Evolutionary conservation across 2,888 invertebrate species (phyloP).

Genomic region (Synergus japonicus): DNA sequence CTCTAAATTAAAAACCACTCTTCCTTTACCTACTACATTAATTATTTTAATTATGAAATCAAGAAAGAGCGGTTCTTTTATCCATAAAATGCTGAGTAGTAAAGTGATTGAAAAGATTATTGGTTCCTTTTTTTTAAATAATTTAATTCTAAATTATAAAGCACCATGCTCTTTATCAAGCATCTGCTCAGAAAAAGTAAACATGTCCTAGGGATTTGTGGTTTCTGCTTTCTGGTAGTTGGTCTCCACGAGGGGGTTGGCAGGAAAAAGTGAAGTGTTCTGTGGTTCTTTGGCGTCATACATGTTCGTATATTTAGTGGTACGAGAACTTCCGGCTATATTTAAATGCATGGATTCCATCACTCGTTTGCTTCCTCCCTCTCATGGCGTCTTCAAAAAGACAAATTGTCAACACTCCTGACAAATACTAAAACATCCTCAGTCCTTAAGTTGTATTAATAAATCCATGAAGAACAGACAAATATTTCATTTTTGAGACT

Average conservation of each 20-base stretch:
- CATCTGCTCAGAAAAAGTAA: constrained; percentile 50
- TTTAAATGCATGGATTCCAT: constrained; percentile 41
- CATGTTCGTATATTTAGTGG: not conserved
- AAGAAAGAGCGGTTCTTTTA: too few species aligned
- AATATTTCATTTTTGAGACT: not conserved
- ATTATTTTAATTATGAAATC: too few species aligned
- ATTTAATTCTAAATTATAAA: not conserved
- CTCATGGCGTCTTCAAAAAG: not conserved
- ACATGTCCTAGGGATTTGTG: constrained; percentile 41
- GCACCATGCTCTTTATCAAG: constrained; percentile 38
- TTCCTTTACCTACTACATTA: not conserved
- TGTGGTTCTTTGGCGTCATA: constrained; percentile 12
- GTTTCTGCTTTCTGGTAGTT: constrained; percentile 46
- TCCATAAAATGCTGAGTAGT: too few species aligned
- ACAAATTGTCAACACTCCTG: not conserved
- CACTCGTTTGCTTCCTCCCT: not conserved
- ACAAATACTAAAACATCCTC: not conserved
- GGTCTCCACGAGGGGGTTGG: constrained; percentile 29
- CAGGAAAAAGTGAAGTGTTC: constrained; percentile 21
- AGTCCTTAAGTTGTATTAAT: not conserved
- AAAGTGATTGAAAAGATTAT: not conserved
- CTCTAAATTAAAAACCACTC: not conserved
- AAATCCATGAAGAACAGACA: not conserved
- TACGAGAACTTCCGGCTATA: constrained; percentile 44
- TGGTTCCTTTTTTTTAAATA: not conserved